Evolutionary conservation across 2,113 vertebrate species (phyloP), one percentile per base, ranked within the genome.

Genomic region (Notarius quadriscutis): DNA sequence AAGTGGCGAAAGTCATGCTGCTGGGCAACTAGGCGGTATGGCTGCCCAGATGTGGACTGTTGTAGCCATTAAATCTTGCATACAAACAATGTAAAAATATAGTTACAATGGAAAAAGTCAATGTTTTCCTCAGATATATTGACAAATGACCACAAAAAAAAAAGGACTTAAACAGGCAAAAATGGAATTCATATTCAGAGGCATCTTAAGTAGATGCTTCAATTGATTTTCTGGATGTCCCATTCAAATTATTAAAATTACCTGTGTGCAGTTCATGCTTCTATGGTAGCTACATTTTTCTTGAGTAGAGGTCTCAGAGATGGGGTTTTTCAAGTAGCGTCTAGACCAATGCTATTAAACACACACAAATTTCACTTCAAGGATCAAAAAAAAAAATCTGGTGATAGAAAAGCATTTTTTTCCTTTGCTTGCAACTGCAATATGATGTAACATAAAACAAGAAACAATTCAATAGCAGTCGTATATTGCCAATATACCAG

Each of bases 1-100:
- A 57, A 57, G 51, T 79, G 7, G 25, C 10, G 30, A 79, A 55
- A 79, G 53, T 55, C 51, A 57, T 4, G 74, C 57, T 79, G n/a
- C 77, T 79, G 30, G 48, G 77, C 51, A 78, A 79, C 77, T 79
- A 79, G 51, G 53, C 14, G 30, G 51, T 79, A 57, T 79, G 14
- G 14, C 55, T 1, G 15, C n/a, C 5, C 8, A 55, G 17, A 57
- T 2, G n/a, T 57, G 5, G 50, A 25, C 22, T 77, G 10, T 48
- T 25, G 9, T 48, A 75, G 72, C 20, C 72, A 75, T 25, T 48
- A 10, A 77, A 22, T 12, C 74, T 78, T n/a, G 55, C 9, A 72
- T 78, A 15, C 51, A 7, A 53, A n/a, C 25, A 55, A 53, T 53
- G 75, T 78, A 55, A 55, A 53, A 25, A 6, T 51, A n/a, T 53